Evolutionary conservation across 2,888 invertebrate species (phyloP).

Genomic region (Drosophila fulvimacula): DNA sequence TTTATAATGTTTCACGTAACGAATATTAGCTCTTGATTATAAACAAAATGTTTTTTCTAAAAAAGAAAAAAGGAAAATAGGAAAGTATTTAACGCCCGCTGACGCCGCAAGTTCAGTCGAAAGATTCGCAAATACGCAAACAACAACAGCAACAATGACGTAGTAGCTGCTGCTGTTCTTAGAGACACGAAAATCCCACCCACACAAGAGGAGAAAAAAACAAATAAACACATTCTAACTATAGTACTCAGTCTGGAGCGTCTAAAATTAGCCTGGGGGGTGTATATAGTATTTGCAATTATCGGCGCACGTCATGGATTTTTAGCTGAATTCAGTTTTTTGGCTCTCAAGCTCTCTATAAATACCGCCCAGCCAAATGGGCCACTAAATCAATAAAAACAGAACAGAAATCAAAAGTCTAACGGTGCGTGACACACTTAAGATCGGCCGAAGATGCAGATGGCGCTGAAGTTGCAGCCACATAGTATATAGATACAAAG

Average conservation of each 20-base stretch:
- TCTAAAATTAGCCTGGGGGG: constrained; percentile 38
- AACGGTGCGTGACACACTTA: constrained; percentile 72
- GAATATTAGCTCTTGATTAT: constrained; percentile 70
- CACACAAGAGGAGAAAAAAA: constrained; percentile 36
- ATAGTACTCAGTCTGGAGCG: constrained; percentile 49
- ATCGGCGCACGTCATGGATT: constrained; percentile 47
- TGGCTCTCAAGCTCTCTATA: constrained; percentile 35
- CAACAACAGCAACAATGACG: constrained; percentile 49
- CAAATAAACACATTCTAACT: constrained; percentile 61
- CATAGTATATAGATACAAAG: background rate
- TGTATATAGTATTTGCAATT: constrained; percentile 45
- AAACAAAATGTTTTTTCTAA: constrained; percentile 62
- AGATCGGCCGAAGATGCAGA: constrained; percentile 15
- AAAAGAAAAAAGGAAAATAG: background rate
- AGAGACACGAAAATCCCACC: constrained; percentile 42
- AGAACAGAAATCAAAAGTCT: constrained; percentile 25
- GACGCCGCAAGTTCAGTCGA: constrained; percentile 72
- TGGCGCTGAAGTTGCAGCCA: background rate
- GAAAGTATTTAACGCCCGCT: constrained; percentile 59
- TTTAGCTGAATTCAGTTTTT: constrained; percentile 31
- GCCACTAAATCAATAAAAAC: constrained; percentile 78
- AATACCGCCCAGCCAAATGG: constrained; percentile 63
- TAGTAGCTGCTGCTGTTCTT: constrained; percentile 24
- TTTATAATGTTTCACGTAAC: constrained; percentile 73
- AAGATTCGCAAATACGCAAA: constrained; percentile 50